Evolutionary conservation across 2,888 invertebrate species (phyloP).

Genomic region (Fragum whitleyi): DNA sequence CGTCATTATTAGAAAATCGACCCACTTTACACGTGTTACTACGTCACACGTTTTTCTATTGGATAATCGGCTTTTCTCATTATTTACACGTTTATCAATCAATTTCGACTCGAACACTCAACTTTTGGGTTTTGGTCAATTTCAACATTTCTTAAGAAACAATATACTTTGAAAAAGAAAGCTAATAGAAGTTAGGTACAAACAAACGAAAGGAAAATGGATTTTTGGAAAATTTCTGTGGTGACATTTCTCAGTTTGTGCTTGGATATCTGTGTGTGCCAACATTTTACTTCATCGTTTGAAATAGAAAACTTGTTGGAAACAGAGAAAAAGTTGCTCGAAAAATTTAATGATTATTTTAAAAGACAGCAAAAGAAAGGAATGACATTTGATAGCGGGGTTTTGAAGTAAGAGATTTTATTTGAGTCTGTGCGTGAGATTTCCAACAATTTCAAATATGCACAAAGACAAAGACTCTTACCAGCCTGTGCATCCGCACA

Average conservation of each 20-base stretch:
- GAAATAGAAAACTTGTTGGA: constrained; percentile 46
- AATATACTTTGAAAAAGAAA: too few species aligned
- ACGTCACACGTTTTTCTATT: background rate
- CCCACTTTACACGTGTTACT: background rate
- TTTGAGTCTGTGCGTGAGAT: too few species aligned
- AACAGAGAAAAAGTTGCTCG: constrained; percentile 39
- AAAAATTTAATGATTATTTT: constrained; percentile 40
- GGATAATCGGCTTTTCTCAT: background rate
- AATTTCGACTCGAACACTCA: background rate
- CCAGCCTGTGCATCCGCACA: too few species aligned
- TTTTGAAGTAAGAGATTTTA: constrained; percentile 53
- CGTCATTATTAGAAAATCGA: too few species aligned
- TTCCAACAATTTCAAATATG: background rate
- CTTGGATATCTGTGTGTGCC: constrained; percentile 32
- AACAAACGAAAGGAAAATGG: too few species aligned
- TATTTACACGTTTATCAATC: background rate
- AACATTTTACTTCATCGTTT: constrained; percentile 38
- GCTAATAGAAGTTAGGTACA: too few species aligned
- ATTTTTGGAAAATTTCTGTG: constrained; percentile 18
- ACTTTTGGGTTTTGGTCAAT: too few species aligned
- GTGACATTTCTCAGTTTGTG: constrained; percentile 19
- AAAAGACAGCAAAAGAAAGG: constrained; percentile 49
- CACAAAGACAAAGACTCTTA: background rate
- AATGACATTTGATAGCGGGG: constrained; percentile 31
- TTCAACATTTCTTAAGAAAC: too few species aligned